Conservation (phyloP, 2,113 vertebrate genomes). For the Muntiacus reevesi region DNA sequence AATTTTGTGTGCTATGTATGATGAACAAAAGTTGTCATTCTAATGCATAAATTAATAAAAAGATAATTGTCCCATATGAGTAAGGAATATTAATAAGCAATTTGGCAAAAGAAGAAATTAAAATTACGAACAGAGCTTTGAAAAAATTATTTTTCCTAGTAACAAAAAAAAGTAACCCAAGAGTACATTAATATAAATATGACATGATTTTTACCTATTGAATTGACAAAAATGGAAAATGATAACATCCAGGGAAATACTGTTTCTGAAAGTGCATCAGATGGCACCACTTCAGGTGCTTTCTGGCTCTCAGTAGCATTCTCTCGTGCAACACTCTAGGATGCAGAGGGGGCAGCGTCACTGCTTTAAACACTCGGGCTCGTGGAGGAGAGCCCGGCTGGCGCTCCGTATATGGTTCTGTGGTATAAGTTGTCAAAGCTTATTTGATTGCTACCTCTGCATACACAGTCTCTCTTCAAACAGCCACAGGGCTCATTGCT, state of each 20-base stretch:
- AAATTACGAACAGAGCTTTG: neutral
- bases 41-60: neutral
- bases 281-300: neutral
- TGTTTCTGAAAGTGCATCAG: neutral
- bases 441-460: constrained; percentile 53
- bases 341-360: neutral
- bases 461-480: constrained; percentile 68
- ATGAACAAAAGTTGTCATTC: neutral
- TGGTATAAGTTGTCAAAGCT: neutral
- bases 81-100: neutral
- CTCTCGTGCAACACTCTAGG: neutral
- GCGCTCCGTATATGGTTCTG: neutral
- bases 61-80: neutral
- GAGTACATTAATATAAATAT: neutral
- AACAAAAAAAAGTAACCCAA: neutral
- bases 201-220: neutral
- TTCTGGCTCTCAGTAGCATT: neutral
- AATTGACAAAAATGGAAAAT: neutral
- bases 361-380: neutral
- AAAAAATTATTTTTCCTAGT: constrained; percentile 17
- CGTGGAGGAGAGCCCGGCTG: neutral
- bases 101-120: neutral
- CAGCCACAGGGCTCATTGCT: constrained; percentile 68
- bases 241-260: neutral
- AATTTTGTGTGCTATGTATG: neutral